These are phyloP conservation scores for Tragelaphus strepsiceros DNA, from an alignment of 2,113 vertebrate genomes.

Conservation along the genomic window DNA sequence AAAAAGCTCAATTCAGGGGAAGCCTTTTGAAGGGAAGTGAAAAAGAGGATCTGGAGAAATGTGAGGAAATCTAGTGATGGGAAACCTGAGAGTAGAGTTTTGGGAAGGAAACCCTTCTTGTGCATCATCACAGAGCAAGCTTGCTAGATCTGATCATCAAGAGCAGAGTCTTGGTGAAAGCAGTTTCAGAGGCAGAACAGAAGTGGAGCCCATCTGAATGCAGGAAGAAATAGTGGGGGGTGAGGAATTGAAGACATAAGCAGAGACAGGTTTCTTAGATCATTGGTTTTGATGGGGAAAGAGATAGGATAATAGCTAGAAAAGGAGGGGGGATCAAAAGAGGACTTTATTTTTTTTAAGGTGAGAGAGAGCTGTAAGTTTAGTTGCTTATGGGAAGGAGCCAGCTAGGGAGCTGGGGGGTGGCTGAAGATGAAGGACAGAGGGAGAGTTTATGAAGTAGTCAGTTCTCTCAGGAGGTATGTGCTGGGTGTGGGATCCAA, in stretches of 20 bases:
- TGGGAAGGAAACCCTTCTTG: not conserved
- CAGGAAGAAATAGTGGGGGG: not conserved
- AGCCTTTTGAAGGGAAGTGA: not conserved
- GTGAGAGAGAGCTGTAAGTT: not conserved
- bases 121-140: not conserved
- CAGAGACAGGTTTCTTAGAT: not conserved
- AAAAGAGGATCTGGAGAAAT: not conserved
- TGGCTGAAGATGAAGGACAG: not conserved
- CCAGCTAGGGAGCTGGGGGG: not conserved
- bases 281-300: not conserved
- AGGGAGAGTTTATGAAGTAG: not conserved
- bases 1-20: not conserved
- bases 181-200: not conserved
- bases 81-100: not conserved
- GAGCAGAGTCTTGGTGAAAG: not conserved
- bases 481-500: not conserved
- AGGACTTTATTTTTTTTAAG: not conserved
- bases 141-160: not conserved
- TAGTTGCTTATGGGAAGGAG: not conserved
- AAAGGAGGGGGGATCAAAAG: not conserved
- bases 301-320: not conserved
- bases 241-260: not conserved
- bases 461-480: not conserved
- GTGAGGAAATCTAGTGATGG: not conserved
- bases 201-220: not conserved